Percentiles rank a stretch among this genome's conserved stretches.
These are phyloP conservation scores for Coranthus polyacanthus DNA, from an alignment of 2,797 vertebrate genomes.

Conservation along the genomic window DNA sequence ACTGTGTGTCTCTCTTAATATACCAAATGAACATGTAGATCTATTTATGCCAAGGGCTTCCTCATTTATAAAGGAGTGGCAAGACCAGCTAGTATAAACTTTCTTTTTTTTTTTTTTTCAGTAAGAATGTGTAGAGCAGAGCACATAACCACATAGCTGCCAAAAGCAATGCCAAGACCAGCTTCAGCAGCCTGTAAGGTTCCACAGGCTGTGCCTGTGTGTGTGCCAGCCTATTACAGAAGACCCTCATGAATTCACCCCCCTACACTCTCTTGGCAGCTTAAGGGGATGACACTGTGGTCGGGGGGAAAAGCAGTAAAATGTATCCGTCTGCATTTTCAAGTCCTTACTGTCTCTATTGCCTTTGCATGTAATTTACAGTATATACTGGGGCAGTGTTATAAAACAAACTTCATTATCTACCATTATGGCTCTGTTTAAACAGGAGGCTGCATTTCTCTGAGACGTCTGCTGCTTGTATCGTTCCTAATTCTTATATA, in stretches of 20 bases:
- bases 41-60: slow-evolving; percentile 93
- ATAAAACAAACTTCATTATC: slow-evolving; percentile 77
- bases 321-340: slow-evolving; percentile 71
- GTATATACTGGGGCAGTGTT: slow-evolving; percentile 56
- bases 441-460: slow-evolving; percentile 53
- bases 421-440: slow-evolving; percentile 65
- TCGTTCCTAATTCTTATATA: slow-evolving; percentile 10
- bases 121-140: slow-evolving; percentile 85
- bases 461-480: neutral
- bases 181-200: slow-evolving; percentile 76
- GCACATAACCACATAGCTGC: slow-evolving; percentile 85
- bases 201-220: slow-evolving; percentile 77
- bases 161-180: slow-evolving; percentile 79
- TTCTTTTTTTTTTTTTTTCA: slow-evolving; percentile 52
- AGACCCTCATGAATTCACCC: slow-evolving; percentile 76
- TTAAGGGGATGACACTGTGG: slow-evolving; percentile 70
- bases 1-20: slow-evolving; percentile 98
- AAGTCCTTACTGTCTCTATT: slow-evolving; percentile 48
- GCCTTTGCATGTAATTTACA: slow-evolving; percentile 61
- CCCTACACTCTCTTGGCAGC: slow-evolving; percentile 76
- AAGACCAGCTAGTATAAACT: slow-evolving; percentile 91
- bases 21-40: slow-evolving; percentile 96
- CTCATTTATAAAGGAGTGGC: slow-evolving; percentile 91
- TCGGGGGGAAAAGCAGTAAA: slow-evolving; percentile 59
- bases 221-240: slow-evolving; percentile 81